Evolutionary conservation across 2,797 vertebrate species (phyloP), one percentile per base, ranked within the genome.

Genomic region (Centroberyx gerrardi): DNA sequence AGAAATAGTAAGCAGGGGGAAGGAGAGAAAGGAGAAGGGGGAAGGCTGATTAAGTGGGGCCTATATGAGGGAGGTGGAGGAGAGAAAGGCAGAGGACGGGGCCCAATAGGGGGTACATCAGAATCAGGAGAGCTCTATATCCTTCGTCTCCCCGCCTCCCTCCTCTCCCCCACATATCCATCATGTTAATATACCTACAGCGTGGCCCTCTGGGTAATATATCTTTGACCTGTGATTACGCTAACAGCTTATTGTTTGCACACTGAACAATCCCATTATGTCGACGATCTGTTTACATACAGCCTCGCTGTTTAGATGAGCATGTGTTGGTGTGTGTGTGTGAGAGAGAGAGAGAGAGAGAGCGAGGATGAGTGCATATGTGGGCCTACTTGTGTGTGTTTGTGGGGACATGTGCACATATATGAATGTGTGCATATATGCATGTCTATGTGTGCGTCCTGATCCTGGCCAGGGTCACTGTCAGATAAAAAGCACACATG

Each of bases 181-280:
- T 92, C 92, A 88, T 90, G 90, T 93, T 94, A 93, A 91, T 92
- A 93, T 90, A 94, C 86, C 91, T 93, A 22, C 75, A 83, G 90
- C 86, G 81, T 83, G 86, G 90, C 87, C 82, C 89, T 91, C 63
- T 83, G 85, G 91, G 92, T 92, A 92, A 92, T 93, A 93, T 92
- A 90, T 87, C 81, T 92, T 87, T 95, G 94, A 92, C 94, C 94
- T 90, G 88, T 87, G 91, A 92, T 95, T 95, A 94, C 88, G 90
- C 87, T 90, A 87, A 94, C 84, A 94, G 91, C 93, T 93, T 93
- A 95, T 93, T 93, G 93, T 95, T 94, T 95, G 91, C 92, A 92
- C 91, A 93, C 90, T 83, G 93, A 94, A 95, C 91, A 94, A 93
- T 93, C 91, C 92, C 90, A 94, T 94, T 94, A 94, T 93, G 93